Evolutionary conservation across 2,797 vertebrate species (phyloP).

Genomic region (Cichlasoma orientale): DNA sequence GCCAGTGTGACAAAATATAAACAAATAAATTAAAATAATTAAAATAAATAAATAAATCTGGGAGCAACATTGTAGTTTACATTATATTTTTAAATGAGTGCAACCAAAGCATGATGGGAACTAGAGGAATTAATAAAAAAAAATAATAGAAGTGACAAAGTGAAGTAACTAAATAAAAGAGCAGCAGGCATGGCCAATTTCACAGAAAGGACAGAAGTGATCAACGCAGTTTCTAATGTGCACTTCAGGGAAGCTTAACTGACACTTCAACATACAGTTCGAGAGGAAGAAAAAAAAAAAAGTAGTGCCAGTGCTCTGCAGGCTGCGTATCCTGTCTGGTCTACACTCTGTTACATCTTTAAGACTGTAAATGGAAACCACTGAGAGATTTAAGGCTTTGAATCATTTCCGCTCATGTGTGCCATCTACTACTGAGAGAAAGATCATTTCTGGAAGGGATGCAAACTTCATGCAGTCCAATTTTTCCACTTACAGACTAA

Average conservation of each 20-base stretch:
- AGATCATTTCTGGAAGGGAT: conserved; percentile 44
- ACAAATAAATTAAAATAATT: background rate
- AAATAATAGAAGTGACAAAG: background rate
- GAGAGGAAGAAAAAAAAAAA: background rate
- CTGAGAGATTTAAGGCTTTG: conserved; percentile 56
- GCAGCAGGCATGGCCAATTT: background rate
- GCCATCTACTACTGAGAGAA: conserved; percentile 48
- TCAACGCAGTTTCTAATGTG: background rate
- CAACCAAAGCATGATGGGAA: background rate
- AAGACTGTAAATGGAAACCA: conserved; percentile 57
- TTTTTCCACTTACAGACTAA: background rate
- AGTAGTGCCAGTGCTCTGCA: conserved; percentile 7
- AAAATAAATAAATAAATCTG: background rate
- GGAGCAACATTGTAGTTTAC: too few relatives aligned
- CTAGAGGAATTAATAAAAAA: background rate
- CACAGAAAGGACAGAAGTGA: background rate
- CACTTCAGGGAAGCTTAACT: background rate
- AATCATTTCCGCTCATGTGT: conserved; percentile 65
- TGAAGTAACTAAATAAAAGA: background rate
- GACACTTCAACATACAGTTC: background rate
- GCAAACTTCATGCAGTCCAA: background rate
- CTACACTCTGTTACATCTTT: conserved; percentile 30
- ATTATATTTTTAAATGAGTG: background rate
- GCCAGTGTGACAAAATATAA: background rate
- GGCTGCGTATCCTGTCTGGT: conserved; percentile 21